Conservation (phyloP, 2,113 vertebrate genomes). For the Pionites leucogaster region DNA sequence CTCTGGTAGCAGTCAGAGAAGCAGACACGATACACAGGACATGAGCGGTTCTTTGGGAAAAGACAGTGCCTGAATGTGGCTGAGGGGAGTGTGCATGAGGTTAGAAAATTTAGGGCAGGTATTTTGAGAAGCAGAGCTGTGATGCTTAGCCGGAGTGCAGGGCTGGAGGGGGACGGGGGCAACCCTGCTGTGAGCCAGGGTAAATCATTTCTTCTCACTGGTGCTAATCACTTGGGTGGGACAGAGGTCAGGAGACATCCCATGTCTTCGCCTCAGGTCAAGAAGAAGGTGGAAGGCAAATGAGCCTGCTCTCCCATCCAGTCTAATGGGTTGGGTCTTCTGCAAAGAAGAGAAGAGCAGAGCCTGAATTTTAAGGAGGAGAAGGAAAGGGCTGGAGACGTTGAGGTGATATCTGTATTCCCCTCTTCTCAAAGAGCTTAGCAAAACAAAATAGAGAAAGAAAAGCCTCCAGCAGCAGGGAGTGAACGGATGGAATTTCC, state of each 20-base stretch:
- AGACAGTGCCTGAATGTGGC: neutral
- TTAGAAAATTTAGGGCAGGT: neutral
- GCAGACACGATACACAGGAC: neutral
- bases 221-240: neutral
- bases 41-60: rapidly evolving
- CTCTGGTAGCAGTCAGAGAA: neutral
- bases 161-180: neutral
- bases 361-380: neutral
- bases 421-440: constrained; percentile 1
- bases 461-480: constrained; percentile 37
- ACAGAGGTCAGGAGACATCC: neutral
- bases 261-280: neutral
- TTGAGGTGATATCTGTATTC: neutral
- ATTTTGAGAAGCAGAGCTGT: neutral
- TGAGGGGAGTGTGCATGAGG: neutral
- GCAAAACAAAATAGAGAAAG: constrained; percentile 55
- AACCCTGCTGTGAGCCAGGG: neutral
- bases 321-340: neutral
- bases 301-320: neutral
- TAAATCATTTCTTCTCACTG: neutral
- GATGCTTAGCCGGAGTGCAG: neutral
- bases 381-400: neutral
- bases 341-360: neutral
- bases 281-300: neutral
- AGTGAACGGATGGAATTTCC: constrained; percentile 52